Evolutionary conservation across 2,797 vertebrate genomes (phyloP).

Genomic region (Graptemys geographica): DNA sequence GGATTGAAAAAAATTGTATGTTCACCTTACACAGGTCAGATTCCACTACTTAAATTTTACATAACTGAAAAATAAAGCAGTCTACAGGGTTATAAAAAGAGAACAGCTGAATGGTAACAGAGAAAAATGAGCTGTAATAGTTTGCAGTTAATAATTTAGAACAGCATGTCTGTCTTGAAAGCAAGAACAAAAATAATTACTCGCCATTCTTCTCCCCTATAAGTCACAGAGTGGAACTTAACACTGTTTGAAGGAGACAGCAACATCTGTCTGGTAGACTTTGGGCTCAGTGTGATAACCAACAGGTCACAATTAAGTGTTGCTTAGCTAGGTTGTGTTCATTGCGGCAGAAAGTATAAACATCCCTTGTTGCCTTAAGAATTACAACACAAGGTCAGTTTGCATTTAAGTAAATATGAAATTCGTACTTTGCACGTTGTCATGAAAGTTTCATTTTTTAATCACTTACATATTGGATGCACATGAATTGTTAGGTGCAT

Average conservation of each 20-base stretch:
- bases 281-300: slow-evolving; percentile 59
- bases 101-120: slow-evolving; percentile 69
- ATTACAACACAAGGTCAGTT: neutral
- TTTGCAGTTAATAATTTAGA: slow-evolving; percentile 51
- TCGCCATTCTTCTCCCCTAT: slow-evolving; percentile 70
- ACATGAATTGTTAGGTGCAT: neutral
- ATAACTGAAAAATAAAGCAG: neutral
- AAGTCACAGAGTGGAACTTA: slow-evolving; percentile 77
- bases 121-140: slow-evolving; percentile 71
- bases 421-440: neutral
- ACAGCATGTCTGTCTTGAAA: slow-evolving; percentile 67
- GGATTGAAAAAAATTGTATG: neutral
- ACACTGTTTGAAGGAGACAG: slow-evolving; percentile 71
- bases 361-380: rapidly evolving
- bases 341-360: neutral
- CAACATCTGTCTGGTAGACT: slow-evolving; percentile 75
- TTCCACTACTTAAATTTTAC: slow-evolving; percentile 57
- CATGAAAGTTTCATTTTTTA: neutral
- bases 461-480: neutral
- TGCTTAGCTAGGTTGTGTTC: neutral
- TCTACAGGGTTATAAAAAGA: slow-evolving; percentile 48
- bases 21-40: slow-evolving; percentile 75
- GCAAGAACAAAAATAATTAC: slow-evolving; percentile 77
- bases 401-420: neutral
- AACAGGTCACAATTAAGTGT: slow-evolving; percentile 61